Percentiles rank a stretch among this genome's conserved stretches.
These are phyloP conservation scores for Phalacrocorax pelagicus DNA, from an alignment of 2,113 vertebrate genomes.

Conservation along the genomic window DNA sequence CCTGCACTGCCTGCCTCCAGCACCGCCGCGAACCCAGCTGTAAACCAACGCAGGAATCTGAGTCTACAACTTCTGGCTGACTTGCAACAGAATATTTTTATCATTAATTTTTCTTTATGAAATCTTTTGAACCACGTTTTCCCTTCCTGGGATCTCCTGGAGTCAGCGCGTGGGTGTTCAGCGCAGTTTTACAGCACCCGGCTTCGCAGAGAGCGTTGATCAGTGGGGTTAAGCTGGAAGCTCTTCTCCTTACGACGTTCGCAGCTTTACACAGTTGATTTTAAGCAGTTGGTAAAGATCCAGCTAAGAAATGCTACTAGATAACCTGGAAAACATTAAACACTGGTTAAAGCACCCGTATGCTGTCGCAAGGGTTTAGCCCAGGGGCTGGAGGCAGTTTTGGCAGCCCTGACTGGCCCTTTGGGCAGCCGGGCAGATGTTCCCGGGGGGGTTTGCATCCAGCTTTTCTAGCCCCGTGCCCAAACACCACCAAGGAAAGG, in stretches of 20 bases:
- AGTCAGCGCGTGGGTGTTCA: background rate
- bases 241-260: rapidly evolving
- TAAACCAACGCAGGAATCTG: background rate
- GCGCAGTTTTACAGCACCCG: background rate
- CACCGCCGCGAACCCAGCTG: background rate
- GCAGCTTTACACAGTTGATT: background rate
- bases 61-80: background rate
- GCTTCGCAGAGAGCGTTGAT: rapidly evolving
- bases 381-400: background rate
- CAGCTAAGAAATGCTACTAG: background rate
- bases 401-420: background rate
- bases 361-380: background rate
- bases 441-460: background rate
- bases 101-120: background rate
- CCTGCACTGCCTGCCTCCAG: background rate
- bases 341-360: rapidly evolving
- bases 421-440: background rate
- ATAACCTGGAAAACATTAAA: background rate
- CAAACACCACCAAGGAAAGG: background rate
- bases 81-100: background rate
- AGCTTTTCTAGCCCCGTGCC: background rate
- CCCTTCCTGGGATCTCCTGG: background rate
- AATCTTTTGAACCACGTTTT: background rate
- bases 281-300: background rate
- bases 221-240: background rate